A percentile compares a stretch with the other conserved stretches of the same genome.
Conservation (phyloP, 2,113 vertebrate genomes). For the Castor canadensis region DNA sequence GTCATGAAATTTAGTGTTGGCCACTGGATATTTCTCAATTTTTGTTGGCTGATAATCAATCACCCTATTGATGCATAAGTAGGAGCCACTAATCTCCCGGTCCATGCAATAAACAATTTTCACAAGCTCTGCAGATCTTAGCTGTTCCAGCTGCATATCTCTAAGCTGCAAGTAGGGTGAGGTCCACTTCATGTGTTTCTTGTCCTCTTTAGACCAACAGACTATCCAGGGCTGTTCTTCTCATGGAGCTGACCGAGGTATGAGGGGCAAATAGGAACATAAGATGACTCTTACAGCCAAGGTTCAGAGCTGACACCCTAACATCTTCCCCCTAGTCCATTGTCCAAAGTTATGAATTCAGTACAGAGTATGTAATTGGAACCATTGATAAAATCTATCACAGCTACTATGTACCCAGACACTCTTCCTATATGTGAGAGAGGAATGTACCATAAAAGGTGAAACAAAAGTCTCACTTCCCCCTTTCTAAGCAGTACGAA, state of each 20-base stretch:
- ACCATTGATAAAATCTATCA: background rate
- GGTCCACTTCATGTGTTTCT: too few species aligned
- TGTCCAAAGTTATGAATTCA: background rate
- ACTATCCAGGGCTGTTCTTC: background rate
- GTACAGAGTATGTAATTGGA: background rate
- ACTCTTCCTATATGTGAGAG: background rate
- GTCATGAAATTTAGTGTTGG: too few species aligned
- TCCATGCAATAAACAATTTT: background rate
- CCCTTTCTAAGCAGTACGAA: background rate
- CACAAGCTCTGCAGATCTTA: background rate
- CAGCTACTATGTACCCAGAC: background rate
- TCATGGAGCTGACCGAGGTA: background rate
- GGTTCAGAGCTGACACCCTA: background rate
- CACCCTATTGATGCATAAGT: background rate
- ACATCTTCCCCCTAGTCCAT: background rate
- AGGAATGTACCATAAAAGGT: background rate
- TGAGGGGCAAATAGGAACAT: too few species aligned
- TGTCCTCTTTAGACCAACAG: background rate
- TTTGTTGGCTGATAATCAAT: background rate
- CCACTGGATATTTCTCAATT: too few species aligned
- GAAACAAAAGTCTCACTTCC: background rate
- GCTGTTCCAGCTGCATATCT: accelerated
- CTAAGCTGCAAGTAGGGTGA: too few species aligned
- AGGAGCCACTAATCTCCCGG: background rate
- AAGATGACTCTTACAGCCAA: background rate